phyloP scores from a whole-genome alignment of 2,888 invertebrate genomes.

The Copidosoma aretas region DNA sequence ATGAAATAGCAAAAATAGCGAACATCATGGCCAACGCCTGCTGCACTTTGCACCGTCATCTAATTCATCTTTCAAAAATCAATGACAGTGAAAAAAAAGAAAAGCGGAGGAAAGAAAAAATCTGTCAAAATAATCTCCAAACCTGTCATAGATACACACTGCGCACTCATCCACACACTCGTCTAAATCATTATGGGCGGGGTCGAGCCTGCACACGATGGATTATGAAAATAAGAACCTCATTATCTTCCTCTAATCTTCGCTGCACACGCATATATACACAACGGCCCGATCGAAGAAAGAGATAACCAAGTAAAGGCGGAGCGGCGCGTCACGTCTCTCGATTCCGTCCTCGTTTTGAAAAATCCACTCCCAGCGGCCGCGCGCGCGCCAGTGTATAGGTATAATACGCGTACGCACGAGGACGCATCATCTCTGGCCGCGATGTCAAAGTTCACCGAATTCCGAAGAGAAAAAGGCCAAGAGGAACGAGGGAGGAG shows the following conservation, averaged over 20 bases:
- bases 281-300: neutral
- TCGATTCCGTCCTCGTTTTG: no score
- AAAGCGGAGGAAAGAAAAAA: neutral
- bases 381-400: no score
- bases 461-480: neutral
- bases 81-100: neutral
- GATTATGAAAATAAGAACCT: neutral
- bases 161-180: no score
- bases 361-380: no score
- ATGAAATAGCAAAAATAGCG: no score
- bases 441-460: no score
- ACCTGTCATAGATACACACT: no score
- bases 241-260: neutral
- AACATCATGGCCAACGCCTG: neutral
- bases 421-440: no score
- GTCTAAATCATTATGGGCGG: neutral
- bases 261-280: neutral
- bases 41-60: neutral
- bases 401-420: no score
- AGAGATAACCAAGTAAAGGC: no score
- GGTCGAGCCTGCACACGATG: neutral
- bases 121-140: no score
- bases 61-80: slow-evolving; percentile 1
- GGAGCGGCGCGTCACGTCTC: no score
- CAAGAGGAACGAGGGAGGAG: slow-evolving; percentile 2